Evolutionary conservation across 23 tunicate genomes (phyloP).

Genomic region (Clavelina lepadiformis): DNA sequence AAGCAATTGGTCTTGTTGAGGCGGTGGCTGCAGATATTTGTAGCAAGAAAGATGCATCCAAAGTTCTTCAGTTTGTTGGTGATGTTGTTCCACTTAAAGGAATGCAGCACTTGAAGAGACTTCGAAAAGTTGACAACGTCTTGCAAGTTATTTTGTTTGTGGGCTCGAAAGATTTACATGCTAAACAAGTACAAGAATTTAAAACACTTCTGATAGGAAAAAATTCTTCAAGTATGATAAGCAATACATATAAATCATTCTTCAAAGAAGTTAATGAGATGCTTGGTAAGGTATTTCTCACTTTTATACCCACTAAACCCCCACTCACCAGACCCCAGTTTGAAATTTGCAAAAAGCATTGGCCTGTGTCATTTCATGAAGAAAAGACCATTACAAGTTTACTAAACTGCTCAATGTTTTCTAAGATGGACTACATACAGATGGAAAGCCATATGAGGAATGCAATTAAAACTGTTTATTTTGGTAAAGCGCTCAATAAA

Average conservation of each 20-base stretch:
- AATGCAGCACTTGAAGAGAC: slow-evolving; percentile 63
- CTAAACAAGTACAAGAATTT: slow-evolving; percentile 1
- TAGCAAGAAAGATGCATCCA: slow-evolving; percentile 28
- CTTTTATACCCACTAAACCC: slow-evolving; percentile 36
- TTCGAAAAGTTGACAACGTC: slow-evolving; percentile 21
- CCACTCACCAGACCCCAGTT: slow-evolving; percentile 78
- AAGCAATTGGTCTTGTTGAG: slow-evolving; percentile 27
- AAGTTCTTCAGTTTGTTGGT: slow-evolving; percentile 27
- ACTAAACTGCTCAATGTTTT: slow-evolving; percentile 43
- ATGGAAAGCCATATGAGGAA: slow-evolving; percentile 33
- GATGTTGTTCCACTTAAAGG: slow-evolving; percentile 32
- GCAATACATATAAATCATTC: too few relatives aligned
- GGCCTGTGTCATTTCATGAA: slow-evolving; percentile 96
- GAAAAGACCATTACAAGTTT: slow-evolving; percentile 43
- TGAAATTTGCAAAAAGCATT: slow-evolving; percentile 48
- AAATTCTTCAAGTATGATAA: too few relatives aligned
- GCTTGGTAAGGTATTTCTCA: too few relatives aligned
- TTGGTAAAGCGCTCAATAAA: slow-evolving; percentile 6
- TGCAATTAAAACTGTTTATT: slow-evolving; percentile 31
- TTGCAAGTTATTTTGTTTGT: slow-evolving; percentile 51
- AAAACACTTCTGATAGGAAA: not conserved
- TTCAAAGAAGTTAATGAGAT: too few relatives aligned
- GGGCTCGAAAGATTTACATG: slow-evolving; percentile 5
- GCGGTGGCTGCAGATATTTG: slow-evolving; percentile 41
- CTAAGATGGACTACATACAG: slow-evolving; percentile 7